phyloP scores from a whole-genome alignment of 1,140 invertebrate species.

The Oncopeltus fasciatus region DNA sequence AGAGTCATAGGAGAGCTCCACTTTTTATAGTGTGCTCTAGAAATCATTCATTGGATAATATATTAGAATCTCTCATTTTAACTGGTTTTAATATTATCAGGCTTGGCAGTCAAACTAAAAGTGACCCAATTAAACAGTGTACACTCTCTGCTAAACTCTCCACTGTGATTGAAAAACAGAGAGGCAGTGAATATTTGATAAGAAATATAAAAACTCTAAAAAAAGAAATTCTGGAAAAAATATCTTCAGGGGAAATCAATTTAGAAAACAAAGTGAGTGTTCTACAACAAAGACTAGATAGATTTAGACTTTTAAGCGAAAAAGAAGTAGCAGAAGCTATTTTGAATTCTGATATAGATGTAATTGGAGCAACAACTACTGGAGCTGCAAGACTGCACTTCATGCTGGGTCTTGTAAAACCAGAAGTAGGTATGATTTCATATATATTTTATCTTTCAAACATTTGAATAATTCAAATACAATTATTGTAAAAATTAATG shows the following conservation, averaged over 20 bases:
- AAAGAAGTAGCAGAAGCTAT: background rate
- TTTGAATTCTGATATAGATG: conserved; percentile 22
- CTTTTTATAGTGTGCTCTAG: conserved; percentile 71
- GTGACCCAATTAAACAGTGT: conserved; percentile 31
- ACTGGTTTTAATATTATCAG: conserved; percentile 44
- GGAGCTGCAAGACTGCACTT: conserved; percentile 49
- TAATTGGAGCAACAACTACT: conserved; percentile 68
- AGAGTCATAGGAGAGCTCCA: conserved; percentile 29
- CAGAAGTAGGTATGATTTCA: conserved; percentile 45
- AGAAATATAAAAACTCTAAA: background rate
- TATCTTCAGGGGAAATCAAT: background rate
- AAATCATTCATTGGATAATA: conserved; percentile 80
- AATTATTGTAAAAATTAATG: no score
- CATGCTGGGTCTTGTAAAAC: conserved; percentile 40
- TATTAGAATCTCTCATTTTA: conserved; percentile 51
- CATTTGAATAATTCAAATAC: no score
- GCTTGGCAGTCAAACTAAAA: conserved; percentile 55
- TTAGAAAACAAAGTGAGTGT: background rate
- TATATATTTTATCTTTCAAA: no score
- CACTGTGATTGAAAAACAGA: background rate
- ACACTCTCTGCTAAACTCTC: background rate
- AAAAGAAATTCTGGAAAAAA: background rate
- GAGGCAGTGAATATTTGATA: background rate
- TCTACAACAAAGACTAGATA: background rate
- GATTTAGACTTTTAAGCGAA: background rate